A percentile compares a stretch with the other conserved stretches of the same genome.
Evolutionary conservation across 2,113 vertebrate species (phyloP).

Genomic region (western clawed frog (Xenopus tropicalis)): DNA sequence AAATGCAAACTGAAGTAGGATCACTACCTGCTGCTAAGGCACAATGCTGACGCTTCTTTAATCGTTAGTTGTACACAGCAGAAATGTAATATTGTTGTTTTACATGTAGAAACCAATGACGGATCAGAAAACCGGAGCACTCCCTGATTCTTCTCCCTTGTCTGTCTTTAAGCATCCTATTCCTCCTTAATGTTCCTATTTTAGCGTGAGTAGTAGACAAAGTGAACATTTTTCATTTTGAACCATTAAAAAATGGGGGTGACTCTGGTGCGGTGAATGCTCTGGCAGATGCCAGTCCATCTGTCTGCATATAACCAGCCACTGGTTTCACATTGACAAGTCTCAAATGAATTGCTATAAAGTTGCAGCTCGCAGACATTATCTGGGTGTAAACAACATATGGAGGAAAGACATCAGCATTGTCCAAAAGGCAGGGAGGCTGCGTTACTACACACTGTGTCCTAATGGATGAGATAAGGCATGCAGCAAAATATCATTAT

Average conservation of each 20-base stretch:
- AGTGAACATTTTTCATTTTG: constrained; percentile 22
- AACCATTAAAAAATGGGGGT: constrained; percentile 27
- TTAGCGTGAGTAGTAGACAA: background rate
- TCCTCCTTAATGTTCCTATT: background rate
- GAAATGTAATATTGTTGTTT: too few species aligned
- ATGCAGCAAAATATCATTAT: constrained; percentile 28
- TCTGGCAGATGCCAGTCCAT: constrained; percentile 38
- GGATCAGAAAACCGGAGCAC: too few species aligned
- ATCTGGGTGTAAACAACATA: constrained; percentile 31
- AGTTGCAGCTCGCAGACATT: constrained; percentile 24
- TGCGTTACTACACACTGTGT: constrained; percentile 15
- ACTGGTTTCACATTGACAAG: constrained; percentile 33
- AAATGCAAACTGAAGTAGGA: too few species aligned
- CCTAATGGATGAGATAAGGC: constrained; percentile 21
- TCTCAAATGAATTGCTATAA: constrained; percentile 24
- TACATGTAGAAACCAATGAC: too few species aligned
- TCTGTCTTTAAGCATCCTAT: too few species aligned
- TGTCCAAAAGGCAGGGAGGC: constrained; percentile 11
- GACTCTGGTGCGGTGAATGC: constrained; percentile 30
- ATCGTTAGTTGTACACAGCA: too few species aligned
- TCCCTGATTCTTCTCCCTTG: too few species aligned
- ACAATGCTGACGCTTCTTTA: too few species aligned
- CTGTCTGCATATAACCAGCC: constrained; percentile 19
- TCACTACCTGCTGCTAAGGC: too few species aligned
- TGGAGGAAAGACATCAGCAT: constrained; percentile 19